Base-by-base conservation (phyloP, 2,113 vertebrate species). In the Sebastes fasciatus region DNA sequence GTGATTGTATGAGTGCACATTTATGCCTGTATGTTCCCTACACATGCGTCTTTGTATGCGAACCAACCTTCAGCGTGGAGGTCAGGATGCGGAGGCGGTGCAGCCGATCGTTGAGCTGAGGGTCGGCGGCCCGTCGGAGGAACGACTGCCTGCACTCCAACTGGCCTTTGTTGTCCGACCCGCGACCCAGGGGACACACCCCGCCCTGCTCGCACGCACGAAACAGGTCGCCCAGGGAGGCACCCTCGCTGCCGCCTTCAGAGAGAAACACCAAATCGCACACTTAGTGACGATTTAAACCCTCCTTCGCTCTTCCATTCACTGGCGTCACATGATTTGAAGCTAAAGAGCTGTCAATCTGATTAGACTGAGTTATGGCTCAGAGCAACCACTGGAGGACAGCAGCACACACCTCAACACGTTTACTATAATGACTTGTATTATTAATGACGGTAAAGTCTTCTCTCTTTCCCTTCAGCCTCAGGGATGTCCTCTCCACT, bases 51-150 rank as follows among this genome's bases (percentile, higher is more conserved):
- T 17, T 2, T 45, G 21, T 54, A 43, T 17, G 45, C 45, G 69
- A 4, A 48, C 83, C 49, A 94, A 99, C 98, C 98, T 99, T 99
- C 95, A 99, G 96, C 86, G 98, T 99, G 96, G 98, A 99, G 94
- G 97, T 97, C 88, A 99, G 96, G 92, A 99, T 98, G 94, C 98
- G 95, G 77, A 99, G 97, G 87, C 96, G 96, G 91, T 99, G 98
- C 88, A 99, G 96, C 72, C 97, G 97, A 72, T 99, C 98, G 93
- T 99, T 99, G 93, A 99, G 96, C 94, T 97, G 95, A 84, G 98
- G 98, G 94, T 99, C 96, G 6, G 95, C 97, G 88, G 97, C 97
- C 89, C 98, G 96, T 84, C 96, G 96, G 87, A 99, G 95, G 91
- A 99, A 99, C 74, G 96, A 97, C 90, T 96, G 96, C 92, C 97